These are phyloP conservation scores for Biston betularia DNA, from an alignment of 2,888 invertebrate species.

Conservation along the genomic window DNA sequence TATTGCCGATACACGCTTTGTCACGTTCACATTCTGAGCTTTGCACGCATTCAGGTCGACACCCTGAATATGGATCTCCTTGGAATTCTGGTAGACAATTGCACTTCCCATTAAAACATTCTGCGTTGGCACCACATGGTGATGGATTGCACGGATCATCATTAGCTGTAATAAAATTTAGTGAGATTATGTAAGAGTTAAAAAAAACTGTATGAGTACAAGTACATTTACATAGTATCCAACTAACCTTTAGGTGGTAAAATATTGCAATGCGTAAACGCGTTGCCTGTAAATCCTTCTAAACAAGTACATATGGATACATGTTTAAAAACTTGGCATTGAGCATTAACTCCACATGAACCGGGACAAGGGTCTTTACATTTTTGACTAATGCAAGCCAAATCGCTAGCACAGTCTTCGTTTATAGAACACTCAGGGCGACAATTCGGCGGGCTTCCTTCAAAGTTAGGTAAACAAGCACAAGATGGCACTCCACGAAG, in stretches of 20 bases:
- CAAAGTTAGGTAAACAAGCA: constrained; percentile 87
- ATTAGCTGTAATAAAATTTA: constrained; percentile 58
- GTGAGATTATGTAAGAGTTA: background rate
- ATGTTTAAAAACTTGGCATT: constrained; percentile 87
- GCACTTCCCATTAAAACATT: constrained; percentile 89
- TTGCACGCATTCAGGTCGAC: constrained; percentile 92
- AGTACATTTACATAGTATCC: background rate
- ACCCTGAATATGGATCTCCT: constrained; percentile 92
- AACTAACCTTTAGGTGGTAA: constrained; percentile 70
- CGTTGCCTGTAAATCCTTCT: constrained; percentile 87
- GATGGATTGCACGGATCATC: constrained; percentile 88
- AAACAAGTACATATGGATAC: constrained; percentile 87
- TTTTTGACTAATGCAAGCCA: constrained; percentile 89
- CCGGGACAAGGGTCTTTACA: constrained; percentile 90
- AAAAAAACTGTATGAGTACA: background rate
- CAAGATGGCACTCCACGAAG: constrained; percentile 86
- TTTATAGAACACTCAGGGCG: constrained; percentile 89
- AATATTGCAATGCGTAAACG: constrained; percentile 83
- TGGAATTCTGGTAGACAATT: constrained; percentile 90
- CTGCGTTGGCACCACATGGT: constrained; percentile 90
- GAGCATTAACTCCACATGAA: constrained; percentile 87
- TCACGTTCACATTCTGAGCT: constrained; percentile 90
- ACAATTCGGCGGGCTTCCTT: constrained; percentile 89
- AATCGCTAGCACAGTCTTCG: constrained; percentile 88
- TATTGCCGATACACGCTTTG: constrained; percentile 90